phyloP scores from a whole-genome alignment of 2,113 vertebrate species.

The Mesoclemmys tuberculata region DNA sequence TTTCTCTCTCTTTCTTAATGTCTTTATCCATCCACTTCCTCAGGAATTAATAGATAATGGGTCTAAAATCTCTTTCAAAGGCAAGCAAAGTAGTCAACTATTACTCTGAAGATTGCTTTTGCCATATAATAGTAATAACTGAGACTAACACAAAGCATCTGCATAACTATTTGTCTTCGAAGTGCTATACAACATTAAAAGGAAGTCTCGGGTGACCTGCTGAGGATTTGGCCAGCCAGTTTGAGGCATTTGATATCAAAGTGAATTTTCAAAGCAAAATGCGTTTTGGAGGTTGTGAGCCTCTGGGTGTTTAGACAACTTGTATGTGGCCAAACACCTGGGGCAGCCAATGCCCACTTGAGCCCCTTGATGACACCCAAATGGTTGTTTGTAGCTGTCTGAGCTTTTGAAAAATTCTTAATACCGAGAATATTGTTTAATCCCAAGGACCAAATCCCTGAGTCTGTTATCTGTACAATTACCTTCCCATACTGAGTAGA shows the following conservation, averaged over 20 bases:
- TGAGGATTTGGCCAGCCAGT: neutral
- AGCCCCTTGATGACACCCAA: neutral
- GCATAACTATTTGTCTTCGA: neutral
- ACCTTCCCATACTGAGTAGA: neutral
- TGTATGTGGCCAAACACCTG: neutral
- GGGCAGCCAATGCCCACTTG: neutral
- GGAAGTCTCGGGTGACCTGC: neutral
- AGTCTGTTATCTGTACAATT: neutral
- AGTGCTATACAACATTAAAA: neutral
- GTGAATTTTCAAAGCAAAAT: neutral
- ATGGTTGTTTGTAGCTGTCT: neutral
- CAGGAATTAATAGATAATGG: neutral
- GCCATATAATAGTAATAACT: neutral
- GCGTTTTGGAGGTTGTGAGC: neutral
- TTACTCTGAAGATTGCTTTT: neutral
- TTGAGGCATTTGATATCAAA: neutral
- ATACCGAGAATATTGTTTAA: neutral
- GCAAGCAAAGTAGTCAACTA: neutral
- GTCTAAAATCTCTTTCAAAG: neutral
- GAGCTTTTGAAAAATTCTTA: neutral
- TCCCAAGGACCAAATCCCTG: neutral
- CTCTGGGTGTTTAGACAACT: neutral
- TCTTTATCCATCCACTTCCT: rapidly evolving
- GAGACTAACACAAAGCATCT: neutral
- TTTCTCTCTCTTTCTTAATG: neutral